Evolutionary conservation across 1,140 invertebrate genomes (phyloP).

Genomic region (Meloidogyne exigua): DNA sequence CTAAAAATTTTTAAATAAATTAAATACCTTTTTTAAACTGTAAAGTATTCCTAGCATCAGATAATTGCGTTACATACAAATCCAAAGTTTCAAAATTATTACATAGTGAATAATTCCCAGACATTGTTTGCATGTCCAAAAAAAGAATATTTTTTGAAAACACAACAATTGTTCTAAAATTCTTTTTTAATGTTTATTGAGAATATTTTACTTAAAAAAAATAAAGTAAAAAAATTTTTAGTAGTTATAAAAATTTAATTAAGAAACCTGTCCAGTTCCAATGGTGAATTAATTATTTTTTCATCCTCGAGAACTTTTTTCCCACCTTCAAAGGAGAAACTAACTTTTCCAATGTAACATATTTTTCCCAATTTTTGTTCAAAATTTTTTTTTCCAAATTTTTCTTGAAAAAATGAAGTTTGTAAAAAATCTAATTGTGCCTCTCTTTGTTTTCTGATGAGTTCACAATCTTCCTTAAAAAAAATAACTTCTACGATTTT

Average conservation of each 20-base stretch:
- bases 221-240: not conserved
- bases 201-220: too few relatives aligned
- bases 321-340: not conserved
- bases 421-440: slow-evolving; percentile 89
- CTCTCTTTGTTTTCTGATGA: slow-evolving; percentile 87
- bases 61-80: not conserved
- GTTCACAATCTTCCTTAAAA: slow-evolving; percentile 76
- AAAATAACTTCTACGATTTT: slow-evolving; percentile 11
- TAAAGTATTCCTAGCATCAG: not conserved
- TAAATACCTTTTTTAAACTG: not conserved
- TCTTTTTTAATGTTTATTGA: not conserved
- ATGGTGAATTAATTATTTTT: slow-evolving; percentile 33
- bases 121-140: not conserved
- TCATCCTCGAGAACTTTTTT: not conserved
- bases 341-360: slow-evolving; percentile 74
- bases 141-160: not conserved
- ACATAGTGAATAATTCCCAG: not conserved
- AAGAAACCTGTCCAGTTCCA: slow-evolving; percentile 46
- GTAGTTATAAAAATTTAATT: too few relatives aligned
- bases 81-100: not conserved
- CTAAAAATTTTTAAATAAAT: not conserved
- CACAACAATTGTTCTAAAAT: not conserved
- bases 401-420: slow-evolving; percentile 77
- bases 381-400: slow-evolving; percentile 62
- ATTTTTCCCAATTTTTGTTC: slow-evolving; percentile 67